These are phyloP conservation scores for Stylophora pistillata DNA, from an alignment of 64 coral and sea anemone genomes.

Conservation along the genomic window DNA sequence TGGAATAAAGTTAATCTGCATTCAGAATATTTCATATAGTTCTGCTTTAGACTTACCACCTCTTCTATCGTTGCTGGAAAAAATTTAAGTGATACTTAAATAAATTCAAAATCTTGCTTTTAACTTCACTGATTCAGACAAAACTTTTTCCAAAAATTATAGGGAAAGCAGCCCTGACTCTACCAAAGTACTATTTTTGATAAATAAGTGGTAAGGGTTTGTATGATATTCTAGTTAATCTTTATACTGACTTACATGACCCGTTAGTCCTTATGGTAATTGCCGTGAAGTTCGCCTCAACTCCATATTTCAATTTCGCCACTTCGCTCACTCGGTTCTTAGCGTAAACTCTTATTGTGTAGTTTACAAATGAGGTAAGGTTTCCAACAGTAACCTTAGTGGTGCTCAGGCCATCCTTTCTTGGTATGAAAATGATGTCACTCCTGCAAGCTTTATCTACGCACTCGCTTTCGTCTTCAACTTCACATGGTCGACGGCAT, in stretches of 20 bases:
- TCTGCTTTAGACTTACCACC: no score
- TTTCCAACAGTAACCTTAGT: background rate
- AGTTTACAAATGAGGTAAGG: background rate
- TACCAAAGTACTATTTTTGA: background rate
- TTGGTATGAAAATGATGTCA: no score
- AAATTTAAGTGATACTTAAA: background rate
- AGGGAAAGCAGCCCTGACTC: no score
- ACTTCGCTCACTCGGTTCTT: background rate
- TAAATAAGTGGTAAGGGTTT: background rate
- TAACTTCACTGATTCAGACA: background rate
- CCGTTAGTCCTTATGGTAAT: background rate
- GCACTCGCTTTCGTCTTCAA: background rate
- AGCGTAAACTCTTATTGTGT: background rate
- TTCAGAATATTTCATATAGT: no score
- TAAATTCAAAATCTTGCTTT: background rate
- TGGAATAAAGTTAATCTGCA: no score
- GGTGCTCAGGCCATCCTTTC: background rate
- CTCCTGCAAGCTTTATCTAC: background rate
- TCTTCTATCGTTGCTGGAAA: no score
- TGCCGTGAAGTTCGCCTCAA: background rate
- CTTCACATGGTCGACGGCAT: background rate
- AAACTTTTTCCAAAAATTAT: background rate
- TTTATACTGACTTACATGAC: background rate
- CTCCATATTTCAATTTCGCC: background rate
- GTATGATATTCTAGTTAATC: background rate